A percentile compares a stretch with the other conserved stretches of the same genome.
These are phyloP conservation scores for Xerus inauris DNA, from an alignment of 2,113 vertebrate species.

Conservation along the genomic window DNA sequence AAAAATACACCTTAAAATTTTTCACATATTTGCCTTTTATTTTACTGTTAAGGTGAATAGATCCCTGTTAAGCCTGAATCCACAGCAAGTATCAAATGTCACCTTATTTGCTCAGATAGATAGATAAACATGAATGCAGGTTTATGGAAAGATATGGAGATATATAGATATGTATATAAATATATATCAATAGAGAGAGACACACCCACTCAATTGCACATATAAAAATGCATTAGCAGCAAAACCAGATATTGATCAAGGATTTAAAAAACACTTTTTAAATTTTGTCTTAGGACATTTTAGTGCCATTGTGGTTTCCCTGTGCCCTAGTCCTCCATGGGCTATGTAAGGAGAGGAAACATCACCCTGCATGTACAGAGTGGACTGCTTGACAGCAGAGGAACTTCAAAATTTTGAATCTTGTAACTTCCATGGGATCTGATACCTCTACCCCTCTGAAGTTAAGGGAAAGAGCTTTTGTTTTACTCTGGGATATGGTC, in stretches of 20 bases:
- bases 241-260: neutral
- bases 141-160: neutral
- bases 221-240: neutral
- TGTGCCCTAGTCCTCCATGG: rapidly evolving
- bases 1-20: neutral
- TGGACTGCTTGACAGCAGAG: neutral
- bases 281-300: neutral
- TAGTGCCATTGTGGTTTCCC: rapidly evolving
- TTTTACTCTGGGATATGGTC: neutral
- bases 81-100: neutral
- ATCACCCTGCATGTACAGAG: rapidly evolving
- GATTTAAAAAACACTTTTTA: neutral
- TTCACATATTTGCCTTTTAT: neutral
- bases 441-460: neutral
- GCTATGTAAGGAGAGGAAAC: neutral
- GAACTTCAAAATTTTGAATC: neutral
- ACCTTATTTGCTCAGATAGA: neutral
- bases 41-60: neutral
- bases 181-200: neutral
- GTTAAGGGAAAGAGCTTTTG: neutral
- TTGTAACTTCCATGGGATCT: neutral
- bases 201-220: neutral
- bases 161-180: neutral
- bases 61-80: neutral
- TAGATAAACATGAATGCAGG: neutral